Evolutionary conservation across 2,113 vertebrate genomes (phyloP), one percentile per base, ranked within the genome.

Genomic region (Fulmarus glacialis): DNA sequence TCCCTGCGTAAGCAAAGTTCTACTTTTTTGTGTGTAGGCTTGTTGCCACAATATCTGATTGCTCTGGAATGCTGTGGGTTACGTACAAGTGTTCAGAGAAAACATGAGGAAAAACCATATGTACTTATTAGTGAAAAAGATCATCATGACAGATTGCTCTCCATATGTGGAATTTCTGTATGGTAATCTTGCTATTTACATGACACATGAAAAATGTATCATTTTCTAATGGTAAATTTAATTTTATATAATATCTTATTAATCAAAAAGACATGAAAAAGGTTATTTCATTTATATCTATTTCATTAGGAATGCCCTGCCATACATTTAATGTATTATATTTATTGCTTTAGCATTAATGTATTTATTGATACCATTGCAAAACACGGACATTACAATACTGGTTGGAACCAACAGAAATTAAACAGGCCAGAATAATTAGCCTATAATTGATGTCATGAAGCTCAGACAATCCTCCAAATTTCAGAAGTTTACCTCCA

Each of bases 111-210:
- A 88, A 93, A 94, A 73, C 30, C 87, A 87, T 95, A 96, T 95
- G 94, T 90, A 91, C 73, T 96, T 90, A 95, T 97, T 95, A 97
- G 91, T 92, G 87, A 82, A 95, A 95, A 94, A 96, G 96, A 96
- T 96, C 91, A 91, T 94, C 72, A 40, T 73, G 73, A 91, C 96
- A 97, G 95, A 96, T 94, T 97, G 89, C 23, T 93, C 77, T 75
- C 95, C 96, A 77, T 96, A 84, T 96, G 95, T 79, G 82, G 66
- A 96, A 72, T 82, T 94, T 89, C 93, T 93, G 36, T 82, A 68
- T 1, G 4, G 81, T 85, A 93, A 82, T 91, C 60, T 82, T 87
- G 83, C 64, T 96, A 78, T 92, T 96, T 89, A 89, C 86, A 70
- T 64, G 73, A 72, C 68, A 91, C 60, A 89, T 48, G 64, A 84